Percentiles rank a stretch among this genome's conserved stretches.
These are phyloP conservation scores for Chironomus tentans DNA, from an alignment of 2,888 invertebrate species.

Conservation along the genomic window DNA sequence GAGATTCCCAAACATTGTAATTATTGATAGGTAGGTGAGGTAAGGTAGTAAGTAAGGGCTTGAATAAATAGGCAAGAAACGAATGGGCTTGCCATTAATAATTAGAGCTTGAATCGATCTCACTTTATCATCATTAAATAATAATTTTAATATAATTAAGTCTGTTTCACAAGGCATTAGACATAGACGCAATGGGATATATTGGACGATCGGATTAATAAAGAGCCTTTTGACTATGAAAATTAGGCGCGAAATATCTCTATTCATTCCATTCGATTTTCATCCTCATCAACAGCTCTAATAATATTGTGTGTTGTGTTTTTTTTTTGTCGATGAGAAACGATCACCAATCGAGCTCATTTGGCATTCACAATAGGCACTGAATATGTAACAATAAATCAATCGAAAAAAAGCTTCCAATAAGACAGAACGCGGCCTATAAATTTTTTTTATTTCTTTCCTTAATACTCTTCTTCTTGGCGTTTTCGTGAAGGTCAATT, in stretches of 20 bases:
- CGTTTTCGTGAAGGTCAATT: slow-evolving; percentile 15
- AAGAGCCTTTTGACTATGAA: background rate
- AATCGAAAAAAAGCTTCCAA: slow-evolving; percentile 2
- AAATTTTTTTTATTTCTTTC: too few relatives aligned
- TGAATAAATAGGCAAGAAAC: too few relatives aligned
- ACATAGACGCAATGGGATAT: background rate
- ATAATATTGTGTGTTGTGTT: background rate
- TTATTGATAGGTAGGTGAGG: background rate
- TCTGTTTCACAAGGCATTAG: background rate
- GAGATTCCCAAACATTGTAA: background rate
- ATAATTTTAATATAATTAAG: slow-evolving; percentile 26
- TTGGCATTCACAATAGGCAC: slow-evolving; percentile 23
- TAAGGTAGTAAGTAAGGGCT: background rate
- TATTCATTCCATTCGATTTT: slow-evolving; percentile 1
- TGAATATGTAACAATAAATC: slow-evolving; percentile 25
- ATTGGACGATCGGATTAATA: background rate
- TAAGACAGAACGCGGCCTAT: slow-evolving; percentile 11
- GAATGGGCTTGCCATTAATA: background rate
- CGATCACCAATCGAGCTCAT: slow-evolving; percentile 18
- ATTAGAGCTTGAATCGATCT: slow-evolving; percentile 23
- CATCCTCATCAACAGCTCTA: background rate
- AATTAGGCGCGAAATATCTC: slow-evolving; percentile 23
- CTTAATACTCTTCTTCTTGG: background rate
- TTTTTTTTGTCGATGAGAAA: background rate
- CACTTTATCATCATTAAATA: slow-evolving; percentile 27